A percentile compares a stretch with the other conserved stretches of the same genome.
phyloP scores from a whole-genome alignment of 2,888 invertebrate species.

The Metalampra italica region DNA sequence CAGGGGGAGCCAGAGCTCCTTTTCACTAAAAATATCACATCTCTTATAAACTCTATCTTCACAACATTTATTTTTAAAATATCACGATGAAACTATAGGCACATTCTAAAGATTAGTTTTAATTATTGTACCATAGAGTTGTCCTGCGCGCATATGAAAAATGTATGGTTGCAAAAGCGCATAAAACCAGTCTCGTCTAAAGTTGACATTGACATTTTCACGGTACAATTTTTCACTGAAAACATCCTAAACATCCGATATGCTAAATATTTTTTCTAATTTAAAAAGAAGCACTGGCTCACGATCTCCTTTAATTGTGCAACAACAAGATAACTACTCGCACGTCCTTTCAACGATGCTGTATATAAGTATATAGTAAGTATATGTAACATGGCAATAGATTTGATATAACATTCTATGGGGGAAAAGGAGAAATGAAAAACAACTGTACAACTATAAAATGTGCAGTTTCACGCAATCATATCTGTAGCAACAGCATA shows the following conservation, averaged over 20 bases:
- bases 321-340: slow-evolving; percentile 11
- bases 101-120: too few relatives aligned
- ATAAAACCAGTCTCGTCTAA: too few relatives aligned
- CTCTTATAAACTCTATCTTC: too few relatives aligned
- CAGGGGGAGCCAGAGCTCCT: not conserved
- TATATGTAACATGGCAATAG: slow-evolving; percentile 20
- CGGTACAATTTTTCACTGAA: not conserved
- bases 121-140: too few relatives aligned
- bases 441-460: slow-evolving; percentile 12
- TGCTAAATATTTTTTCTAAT: not conserved
- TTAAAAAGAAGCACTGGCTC: not conserved
- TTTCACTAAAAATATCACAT: too few relatives aligned
- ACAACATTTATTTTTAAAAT: not conserved
- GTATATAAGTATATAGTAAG: slow-evolving; percentile 6
- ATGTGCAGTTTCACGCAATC: not conserved
- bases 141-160: too few relatives aligned
- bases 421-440: slow-evolving; percentile 14
- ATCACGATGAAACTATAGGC: too few relatives aligned
- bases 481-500: not conserved
- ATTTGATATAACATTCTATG: slow-evolving; percentile 22
- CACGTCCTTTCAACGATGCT: slow-evolving; percentile 22
- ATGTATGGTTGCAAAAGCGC: too few relatives aligned
- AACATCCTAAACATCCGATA: not conserved
- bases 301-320: too few relatives aligned
- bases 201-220: too few relatives aligned